Conservation (phyloP, 2,113 vertebrate species). For the Candoia aspera region DNA sequence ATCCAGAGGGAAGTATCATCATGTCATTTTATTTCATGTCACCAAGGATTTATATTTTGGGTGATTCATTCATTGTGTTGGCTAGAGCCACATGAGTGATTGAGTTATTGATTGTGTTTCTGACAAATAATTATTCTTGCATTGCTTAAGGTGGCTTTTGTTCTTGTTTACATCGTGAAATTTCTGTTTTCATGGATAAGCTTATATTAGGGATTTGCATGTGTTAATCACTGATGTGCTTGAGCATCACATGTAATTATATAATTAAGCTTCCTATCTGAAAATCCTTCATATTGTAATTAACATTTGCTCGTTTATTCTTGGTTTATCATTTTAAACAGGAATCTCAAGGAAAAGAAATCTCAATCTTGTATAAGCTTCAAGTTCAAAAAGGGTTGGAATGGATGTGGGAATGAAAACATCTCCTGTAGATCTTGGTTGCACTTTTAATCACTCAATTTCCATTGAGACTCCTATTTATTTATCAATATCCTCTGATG, state of each 20-base stretch:
- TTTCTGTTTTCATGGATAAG: conserved; percentile 16
- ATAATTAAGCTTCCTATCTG: conserved; percentile 18
- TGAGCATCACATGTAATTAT: conserved; percentile 16
- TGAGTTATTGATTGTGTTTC: conserved; percentile 3
- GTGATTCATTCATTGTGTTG: background rate
- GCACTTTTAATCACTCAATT: background rate
- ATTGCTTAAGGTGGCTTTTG: conserved; percentile 9
- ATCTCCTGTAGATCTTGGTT: background rate
- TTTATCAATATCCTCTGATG: background rate
- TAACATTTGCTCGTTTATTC: conserved; percentile 14
- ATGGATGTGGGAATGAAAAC: background rate
- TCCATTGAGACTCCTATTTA: background rate
- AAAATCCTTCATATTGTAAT: conserved; percentile 24
- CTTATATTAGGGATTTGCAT: conserved; percentile 29
- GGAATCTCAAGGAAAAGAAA: background rate
- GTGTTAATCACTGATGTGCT: conserved; percentile 29
- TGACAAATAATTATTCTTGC: background rate
- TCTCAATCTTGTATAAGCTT: conserved; percentile 7
- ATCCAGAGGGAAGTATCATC: background rate
- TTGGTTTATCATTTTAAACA: conserved; percentile 1
- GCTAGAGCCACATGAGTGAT: background rate
- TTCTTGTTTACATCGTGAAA: conserved; percentile 4
- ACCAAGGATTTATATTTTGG: background rate
- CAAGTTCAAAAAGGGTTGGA: background rate
- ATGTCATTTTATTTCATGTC: background rate